Evolutionary conservation across 2,888 invertebrate species (phyloP).

Genomic region (Cataglyphis albicans): DNA sequence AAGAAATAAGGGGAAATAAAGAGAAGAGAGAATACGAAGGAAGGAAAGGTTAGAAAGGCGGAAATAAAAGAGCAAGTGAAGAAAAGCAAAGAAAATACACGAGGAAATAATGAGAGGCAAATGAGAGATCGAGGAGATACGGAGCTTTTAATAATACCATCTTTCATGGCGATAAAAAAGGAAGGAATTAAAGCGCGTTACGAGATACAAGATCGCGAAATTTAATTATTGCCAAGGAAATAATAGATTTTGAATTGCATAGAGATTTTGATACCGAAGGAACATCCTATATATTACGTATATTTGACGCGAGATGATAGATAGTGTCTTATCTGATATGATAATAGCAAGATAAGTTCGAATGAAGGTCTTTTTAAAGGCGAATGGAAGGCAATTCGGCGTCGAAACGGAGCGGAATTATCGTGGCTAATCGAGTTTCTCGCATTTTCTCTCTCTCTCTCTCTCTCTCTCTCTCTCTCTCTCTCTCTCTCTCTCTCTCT

Average conservation of each 20-base stretch:
- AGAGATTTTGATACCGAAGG: not conserved
- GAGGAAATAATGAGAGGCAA: conserved; percentile 22
- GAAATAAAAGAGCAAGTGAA: not conserved
- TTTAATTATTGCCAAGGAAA: not conserved
- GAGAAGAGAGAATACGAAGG: not conserved
- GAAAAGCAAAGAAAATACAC: not conserved
- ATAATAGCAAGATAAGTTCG: conserved; percentile 25
- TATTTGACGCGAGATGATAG: not conserved
- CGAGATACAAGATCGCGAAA: not conserved
- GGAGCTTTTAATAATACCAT: not conserved
- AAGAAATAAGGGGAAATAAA: not conserved
- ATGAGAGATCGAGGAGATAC: conserved; percentile 10
- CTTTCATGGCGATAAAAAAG: not conserved
- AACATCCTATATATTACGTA: not conserved
- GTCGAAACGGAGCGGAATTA: conserved; percentile 38
- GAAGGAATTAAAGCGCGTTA: not conserved
- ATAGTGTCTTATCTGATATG: not conserved
- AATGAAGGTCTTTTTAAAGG: conserved; percentile 35
- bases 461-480: not conserved
- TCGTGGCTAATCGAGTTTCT: conserved; percentile 53
- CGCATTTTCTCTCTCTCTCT: conserved; percentile 12
- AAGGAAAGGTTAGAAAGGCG: not conserved
- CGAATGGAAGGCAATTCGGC: conserved; percentile 29
- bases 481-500: not conserved
- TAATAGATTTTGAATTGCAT: not conserved